Evolutionary conservation across 2,888 invertebrate species (phyloP).

Genomic region (Cephus rjabovi): DNA sequence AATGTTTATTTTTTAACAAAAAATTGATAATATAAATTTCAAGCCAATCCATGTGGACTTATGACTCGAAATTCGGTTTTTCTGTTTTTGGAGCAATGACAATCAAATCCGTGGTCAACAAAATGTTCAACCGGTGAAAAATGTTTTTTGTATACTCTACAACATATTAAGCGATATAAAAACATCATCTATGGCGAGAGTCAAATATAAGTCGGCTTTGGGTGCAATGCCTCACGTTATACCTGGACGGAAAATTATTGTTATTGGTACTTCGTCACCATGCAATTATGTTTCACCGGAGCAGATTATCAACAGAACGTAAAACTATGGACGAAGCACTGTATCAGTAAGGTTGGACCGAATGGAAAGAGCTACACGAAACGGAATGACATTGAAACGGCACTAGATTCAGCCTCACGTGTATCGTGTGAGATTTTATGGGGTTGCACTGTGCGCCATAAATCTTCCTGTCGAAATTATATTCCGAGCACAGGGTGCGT

Average conservation of each 20-base stretch:
- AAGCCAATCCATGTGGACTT: too few relatives aligned
- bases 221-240: not conserved
- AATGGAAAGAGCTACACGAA: not conserved
- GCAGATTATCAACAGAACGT: not conserved
- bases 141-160: too few relatives aligned
- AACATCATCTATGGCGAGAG: too few relatives aligned
- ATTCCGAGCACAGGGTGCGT: constrained; percentile 18
- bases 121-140: too few relatives aligned
- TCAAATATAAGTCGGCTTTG: too few relatives aligned
- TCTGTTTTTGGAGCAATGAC: too few relatives aligned
- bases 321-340: not conserved
- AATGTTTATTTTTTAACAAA: too few relatives aligned
- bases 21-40: too few relatives aligned
- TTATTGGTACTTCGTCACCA: not conserved
- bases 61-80: too few relatives aligned
- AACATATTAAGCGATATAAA: too few relatives aligned
- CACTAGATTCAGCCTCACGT: not conserved
- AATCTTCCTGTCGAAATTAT: constrained; percentile 30
- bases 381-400: not conserved
- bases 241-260: not conserved
- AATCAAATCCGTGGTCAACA: too few relatives aligned
- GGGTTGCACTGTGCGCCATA: constrained; percentile 26
- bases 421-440: constrained; percentile 26
- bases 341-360: not conserved
- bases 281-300: not conserved